Conservation (phyloP, 2,113 vertebrate species). For the Perca schrenkii region DNA sequence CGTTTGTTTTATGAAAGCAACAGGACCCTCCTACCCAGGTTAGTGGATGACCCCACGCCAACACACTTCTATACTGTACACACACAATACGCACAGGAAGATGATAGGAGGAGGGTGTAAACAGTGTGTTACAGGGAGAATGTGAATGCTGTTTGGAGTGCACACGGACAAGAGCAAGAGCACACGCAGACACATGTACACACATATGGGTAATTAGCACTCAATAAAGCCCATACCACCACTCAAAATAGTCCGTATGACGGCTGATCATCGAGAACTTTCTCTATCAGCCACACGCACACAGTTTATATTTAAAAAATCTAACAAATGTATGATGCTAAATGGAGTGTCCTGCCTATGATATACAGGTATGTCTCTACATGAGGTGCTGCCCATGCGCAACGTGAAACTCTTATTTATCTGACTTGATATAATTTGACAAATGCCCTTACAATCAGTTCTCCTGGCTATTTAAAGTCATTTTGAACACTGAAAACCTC, state of each 20-base stretch:
- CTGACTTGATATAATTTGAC: constrained; percentile 3
- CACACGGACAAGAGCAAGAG: background rate
- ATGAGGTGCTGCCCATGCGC: background rate
- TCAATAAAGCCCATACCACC: constrained; percentile 16
- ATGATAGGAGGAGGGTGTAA: background rate
- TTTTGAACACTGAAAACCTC: background rate
- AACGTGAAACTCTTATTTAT: background rate
- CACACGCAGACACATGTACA: constrained; percentile 4
- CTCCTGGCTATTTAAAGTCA: constrained; percentile 17
- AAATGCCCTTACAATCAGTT: constrained; percentile 3
- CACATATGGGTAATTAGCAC: constrained; percentile 15
- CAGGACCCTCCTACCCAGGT: constrained; percentile 92
- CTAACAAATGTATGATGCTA: too few species aligned
- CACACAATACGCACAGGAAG: background rate
- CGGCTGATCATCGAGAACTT: constrained; percentile 8
- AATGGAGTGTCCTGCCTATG: background rate
- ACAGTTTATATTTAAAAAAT: background rate
- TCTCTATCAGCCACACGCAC: constrained; percentile 10
- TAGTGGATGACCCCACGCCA: constrained; percentile 61
- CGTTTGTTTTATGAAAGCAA: constrained; percentile 96
- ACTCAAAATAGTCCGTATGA: constrained; percentile 49
- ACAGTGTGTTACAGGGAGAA: constrained; percentile 16
- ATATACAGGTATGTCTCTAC: background rate
- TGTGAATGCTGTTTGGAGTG: constrained; percentile 3
- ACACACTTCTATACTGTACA: background rate